Conservation (phyloP, 2,797 vertebrate genomes). For the Thalassophryne amazonica region DNA sequence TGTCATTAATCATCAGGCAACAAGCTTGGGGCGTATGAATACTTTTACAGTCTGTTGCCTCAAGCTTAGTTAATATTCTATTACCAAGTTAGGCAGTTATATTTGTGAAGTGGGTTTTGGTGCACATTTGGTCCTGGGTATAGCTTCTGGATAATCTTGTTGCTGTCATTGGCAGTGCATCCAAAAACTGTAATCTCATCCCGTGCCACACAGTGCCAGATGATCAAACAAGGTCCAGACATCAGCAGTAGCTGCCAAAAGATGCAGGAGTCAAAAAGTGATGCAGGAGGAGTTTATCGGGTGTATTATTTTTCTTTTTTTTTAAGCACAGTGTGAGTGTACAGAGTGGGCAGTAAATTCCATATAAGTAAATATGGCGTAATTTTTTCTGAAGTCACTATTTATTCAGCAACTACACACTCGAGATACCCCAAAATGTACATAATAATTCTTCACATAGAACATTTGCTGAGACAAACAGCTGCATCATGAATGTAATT, state of each 20-base stretch:
- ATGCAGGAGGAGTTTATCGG: no score
- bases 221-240: slow-evolving; percentile 33
- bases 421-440: no score
- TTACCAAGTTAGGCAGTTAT: slow-evolving; percentile 30
- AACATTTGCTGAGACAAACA: no score
- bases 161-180: slow-evolving; percentile 45
- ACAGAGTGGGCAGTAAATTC: no score
- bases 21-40: slow-evolving; percentile 24
- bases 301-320: no score
- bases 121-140: slow-evolving; percentile 20
- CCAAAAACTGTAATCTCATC: slow-evolving; percentile 22
- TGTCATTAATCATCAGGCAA: slow-evolving; percentile 49
- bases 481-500: no score
- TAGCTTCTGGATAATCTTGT: slow-evolving; percentile 74
- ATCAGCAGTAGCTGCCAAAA: slow-evolving; percentile 51
- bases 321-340: no score
- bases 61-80: not conserved
- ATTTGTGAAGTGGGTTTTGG: slow-evolving; percentile 33
- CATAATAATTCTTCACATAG: no score
- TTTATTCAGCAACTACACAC: no score
- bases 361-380: no score
- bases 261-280: slow-evolving; percentile 26
- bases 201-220: slow-evolving; percentile 52
- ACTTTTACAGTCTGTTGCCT: slow-evolving; percentile 8
- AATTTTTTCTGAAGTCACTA: no score